phyloP scores from a whole-genome alignment of 2,888 invertebrate species.

The Torymus aiolomorphi region DNA sequence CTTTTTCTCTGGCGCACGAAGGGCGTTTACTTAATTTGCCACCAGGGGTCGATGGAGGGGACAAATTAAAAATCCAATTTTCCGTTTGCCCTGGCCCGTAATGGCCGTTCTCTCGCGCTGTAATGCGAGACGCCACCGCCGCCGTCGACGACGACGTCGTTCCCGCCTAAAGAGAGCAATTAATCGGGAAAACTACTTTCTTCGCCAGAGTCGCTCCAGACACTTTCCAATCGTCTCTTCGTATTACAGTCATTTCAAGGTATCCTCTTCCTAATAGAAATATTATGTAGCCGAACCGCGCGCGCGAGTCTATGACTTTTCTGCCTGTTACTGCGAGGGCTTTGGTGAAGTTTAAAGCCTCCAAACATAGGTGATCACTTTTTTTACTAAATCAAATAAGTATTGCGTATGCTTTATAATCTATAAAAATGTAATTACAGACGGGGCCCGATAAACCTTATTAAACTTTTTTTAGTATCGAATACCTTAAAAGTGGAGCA shows the following conservation, averaged over 20 bases:
- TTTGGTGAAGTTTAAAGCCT: no score
- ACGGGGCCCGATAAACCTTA: no score
- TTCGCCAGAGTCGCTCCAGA: background rate
- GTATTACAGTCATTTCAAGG: slow-evolving; percentile 28
- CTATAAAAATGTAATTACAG: no score
- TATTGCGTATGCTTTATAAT: no score
- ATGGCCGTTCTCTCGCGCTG: slow-evolving; percentile 27
- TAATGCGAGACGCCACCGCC: slow-evolving; percentile 33
- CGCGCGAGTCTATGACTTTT: background rate
- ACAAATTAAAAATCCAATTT: slow-evolving; percentile 58
- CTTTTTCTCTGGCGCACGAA: background rate
- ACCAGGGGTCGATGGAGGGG: background rate
- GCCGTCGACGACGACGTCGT: background rate
- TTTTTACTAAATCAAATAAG: no score
- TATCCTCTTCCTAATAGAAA: slow-evolving; percentile 31
- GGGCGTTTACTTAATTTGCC: slow-evolving; percentile 46
- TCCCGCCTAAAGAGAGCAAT: slow-evolving; percentile 39
- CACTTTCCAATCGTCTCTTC: slow-evolving; percentile 28
- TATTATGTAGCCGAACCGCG: slow-evolving; percentile 15
- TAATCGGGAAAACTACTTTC: slow-evolving; percentile 47
- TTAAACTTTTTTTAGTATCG: no score
- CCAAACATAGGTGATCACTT: no score
- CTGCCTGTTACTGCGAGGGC: no score
- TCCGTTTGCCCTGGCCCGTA: slow-evolving; percentile 36
- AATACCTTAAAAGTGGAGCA: no score